A percentile compares a stretch with the other conserved stretches of the same genome.
phyloP scores from a whole-genome alignment of 2,113 vertebrate species.

The Ptyas mucosa region DNA sequence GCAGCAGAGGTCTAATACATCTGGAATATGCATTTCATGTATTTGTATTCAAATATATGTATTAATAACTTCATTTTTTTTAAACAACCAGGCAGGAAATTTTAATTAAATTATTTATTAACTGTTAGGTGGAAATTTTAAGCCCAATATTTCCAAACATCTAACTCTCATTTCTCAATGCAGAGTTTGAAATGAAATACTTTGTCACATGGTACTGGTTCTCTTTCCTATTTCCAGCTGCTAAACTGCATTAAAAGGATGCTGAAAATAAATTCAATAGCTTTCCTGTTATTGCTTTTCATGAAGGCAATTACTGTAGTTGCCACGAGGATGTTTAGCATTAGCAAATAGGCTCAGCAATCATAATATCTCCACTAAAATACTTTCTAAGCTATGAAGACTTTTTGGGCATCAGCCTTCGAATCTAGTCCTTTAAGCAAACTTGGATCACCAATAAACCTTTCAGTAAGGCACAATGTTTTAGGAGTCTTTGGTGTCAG shows the following conservation, averaged over 20 bases:
- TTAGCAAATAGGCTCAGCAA: background rate
- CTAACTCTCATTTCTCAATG: background rate
- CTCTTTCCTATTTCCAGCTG: conserved; percentile 59
- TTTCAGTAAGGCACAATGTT: background rate
- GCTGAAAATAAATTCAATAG: conserved; percentile 62
- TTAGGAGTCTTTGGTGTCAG: accelerated
- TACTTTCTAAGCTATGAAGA: conserved; percentile 11
- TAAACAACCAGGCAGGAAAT: background rate
- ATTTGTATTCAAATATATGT: background rate
- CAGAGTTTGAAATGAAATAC: background rate
- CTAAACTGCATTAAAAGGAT: conserved; percentile 63
- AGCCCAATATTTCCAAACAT: conserved; percentile 29
- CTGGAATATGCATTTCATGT: accelerated
- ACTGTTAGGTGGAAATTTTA: background rate
- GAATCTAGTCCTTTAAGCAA: background rate
- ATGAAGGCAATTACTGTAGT: conserved; percentile 52
- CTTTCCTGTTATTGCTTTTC: conserved; percentile 58
- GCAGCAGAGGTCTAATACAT: conserved; percentile 21
- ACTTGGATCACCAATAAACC: background rate
- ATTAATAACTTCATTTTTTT: background rate
- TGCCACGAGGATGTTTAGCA: conserved; percentile 28
- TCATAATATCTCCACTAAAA: conserved; percentile 24
- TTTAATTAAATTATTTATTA: background rate
- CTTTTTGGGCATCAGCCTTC: accelerated
- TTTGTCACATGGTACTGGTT: conserved; percentile 37